phyloP scores from a whole-genome alignment of 2,888 invertebrate genomes.

The Nemotelus pantherinus region DNA sequence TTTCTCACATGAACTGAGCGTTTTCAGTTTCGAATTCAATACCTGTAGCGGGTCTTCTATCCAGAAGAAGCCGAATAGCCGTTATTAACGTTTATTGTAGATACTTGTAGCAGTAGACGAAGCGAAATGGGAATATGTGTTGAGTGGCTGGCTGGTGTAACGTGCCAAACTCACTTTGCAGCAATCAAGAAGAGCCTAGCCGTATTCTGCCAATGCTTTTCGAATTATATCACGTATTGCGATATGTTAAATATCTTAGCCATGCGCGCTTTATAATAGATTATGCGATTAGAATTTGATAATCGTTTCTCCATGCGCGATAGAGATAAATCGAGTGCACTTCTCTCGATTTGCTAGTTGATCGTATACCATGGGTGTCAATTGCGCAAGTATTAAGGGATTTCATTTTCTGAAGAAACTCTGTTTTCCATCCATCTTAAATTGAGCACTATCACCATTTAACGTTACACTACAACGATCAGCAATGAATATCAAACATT shows the following conservation, averaged over 20 bases:
- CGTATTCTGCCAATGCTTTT: constrained; percentile 12
- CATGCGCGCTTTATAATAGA: neutral
- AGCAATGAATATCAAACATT: too few species aligned
- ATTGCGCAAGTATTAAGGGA: too few species aligned
- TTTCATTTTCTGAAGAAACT: too few species aligned
- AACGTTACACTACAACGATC: too few species aligned
- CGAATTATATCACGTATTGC: constrained; percentile 34
- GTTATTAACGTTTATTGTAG: neutral
- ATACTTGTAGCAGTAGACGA: neutral
- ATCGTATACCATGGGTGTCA: too few species aligned
- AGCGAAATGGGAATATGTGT: too few species aligned
- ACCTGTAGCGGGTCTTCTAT: neutral
- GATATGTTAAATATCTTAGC: neutral
- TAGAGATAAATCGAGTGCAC: too few species aligned
- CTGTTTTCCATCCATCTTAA: too few species aligned
- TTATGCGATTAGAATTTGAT: constrained; percentile 26
- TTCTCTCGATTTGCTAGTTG: too few species aligned
- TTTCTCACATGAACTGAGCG: constrained; percentile 2
- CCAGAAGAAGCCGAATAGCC: constrained; percentile 1
- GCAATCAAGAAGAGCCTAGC: neutral
- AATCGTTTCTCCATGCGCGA: too few species aligned
- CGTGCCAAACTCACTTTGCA: neutral
- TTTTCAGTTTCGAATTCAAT: constrained; percentile 21
- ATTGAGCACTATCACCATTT: too few species aligned
- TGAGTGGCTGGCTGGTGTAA: neutral